Evolutionary conservation across 2,888 invertebrate genomes (phyloP).

Genomic region (Sminthurinus aureus): DNA sequence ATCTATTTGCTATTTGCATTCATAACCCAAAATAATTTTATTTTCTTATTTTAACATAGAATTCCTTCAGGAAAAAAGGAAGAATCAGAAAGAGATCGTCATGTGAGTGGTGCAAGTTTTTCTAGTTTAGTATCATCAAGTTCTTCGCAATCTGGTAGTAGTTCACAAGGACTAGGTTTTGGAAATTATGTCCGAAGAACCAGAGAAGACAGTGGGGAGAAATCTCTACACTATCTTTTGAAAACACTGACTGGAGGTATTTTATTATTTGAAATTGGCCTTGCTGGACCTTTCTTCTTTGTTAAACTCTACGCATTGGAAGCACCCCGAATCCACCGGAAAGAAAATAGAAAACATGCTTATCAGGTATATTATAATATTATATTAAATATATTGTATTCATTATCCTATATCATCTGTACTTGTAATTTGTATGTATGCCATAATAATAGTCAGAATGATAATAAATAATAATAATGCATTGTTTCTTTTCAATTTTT

Average conservation of each 20-base stretch:
- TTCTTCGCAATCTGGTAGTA: slow-evolving; percentile 47
- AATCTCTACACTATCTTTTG: slow-evolving; percentile 50
- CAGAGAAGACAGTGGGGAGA: slow-evolving; percentile 41
- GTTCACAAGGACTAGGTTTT: slow-evolving; percentile 31
- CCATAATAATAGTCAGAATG: too few species aligned
- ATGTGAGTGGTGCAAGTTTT: slow-evolving; percentile 44
- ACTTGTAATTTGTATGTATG: not conserved
- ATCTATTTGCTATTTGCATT: not conserved
- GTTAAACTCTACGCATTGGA: slow-evolving; percentile 74
- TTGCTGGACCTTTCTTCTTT: slow-evolving; percentile 76
- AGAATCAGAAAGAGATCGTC: slow-evolving; percentile 31
- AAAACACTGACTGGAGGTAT: slow-evolving; percentile 68
- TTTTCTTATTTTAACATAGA: not conserved
- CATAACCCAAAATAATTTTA: too few species aligned
- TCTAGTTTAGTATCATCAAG: slow-evolving; percentile 43
- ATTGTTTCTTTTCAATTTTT: slow-evolving; percentile 48
- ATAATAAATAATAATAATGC: not conserved
- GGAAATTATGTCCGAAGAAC: slow-evolving; percentile 26
- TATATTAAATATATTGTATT: not conserved
- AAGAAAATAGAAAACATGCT: slow-evolving; percentile 60
- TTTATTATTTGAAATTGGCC: slow-evolving; percentile 73
- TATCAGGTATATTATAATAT: not conserved
- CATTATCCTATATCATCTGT: not conserved
- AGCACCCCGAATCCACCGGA: slow-evolving; percentile 69
- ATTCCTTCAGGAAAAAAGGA: slow-evolving; percentile 24